phyloP scores from a whole-genome alignment of 2,797 vertebrate species.

The Ibycter americanus region DNA sequence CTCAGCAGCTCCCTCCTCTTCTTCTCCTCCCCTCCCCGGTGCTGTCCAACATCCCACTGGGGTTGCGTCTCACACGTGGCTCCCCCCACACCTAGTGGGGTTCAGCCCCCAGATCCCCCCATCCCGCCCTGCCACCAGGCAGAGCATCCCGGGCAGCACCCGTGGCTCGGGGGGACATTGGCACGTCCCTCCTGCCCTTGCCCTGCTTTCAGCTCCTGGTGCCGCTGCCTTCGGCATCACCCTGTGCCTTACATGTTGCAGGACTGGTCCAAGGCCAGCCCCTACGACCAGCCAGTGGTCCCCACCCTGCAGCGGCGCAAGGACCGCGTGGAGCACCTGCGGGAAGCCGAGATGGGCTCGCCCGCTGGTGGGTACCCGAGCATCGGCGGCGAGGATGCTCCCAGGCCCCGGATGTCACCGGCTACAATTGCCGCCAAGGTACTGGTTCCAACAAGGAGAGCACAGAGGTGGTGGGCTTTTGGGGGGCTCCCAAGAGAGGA shows the following conservation, averaged over 20 bases:
- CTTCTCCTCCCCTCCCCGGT: not conserved
- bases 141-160: not conserved
- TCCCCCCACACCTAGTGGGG: not conserved
- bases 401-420: conserved; percentile 85
- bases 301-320: conserved; percentile 86
- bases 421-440: conserved; percentile 92
- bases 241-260: conserved; percentile 55
- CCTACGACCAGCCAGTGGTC: conserved; percentile 84
- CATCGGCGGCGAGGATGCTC: conserved; percentile 77
- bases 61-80: not conserved
- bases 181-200: accelerated
- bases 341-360: conserved; percentile 82
- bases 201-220: accelerated
- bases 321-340: conserved; percentile 86
- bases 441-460: accelerated
- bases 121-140: not conserved
- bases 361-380: conserved; percentile 65
- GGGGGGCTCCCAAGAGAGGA: not conserved
- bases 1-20: not conserved
- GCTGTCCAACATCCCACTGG: not conserved
- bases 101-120: not conserved
- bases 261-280: conserved; percentile 91
- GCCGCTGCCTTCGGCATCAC: not conserved
- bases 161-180: accelerated
- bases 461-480: not conserved